Percentiles rank a stretch among this genome's conserved stretches.
phyloP scores from a whole-genome alignment of 2,113 vertebrate genomes.

The Isichthys henryi region DNA sequence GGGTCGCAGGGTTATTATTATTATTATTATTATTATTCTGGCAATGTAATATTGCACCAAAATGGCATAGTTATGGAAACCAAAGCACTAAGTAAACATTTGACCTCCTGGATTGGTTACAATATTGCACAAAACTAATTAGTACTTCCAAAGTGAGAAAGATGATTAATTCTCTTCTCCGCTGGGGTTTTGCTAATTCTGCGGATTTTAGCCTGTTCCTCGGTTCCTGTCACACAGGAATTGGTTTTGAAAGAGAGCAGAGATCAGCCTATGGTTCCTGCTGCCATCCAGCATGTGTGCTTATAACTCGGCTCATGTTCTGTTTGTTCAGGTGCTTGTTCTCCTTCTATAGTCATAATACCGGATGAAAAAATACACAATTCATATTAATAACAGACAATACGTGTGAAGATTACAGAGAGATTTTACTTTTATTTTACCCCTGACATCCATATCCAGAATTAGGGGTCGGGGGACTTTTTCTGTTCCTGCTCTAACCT shows the following conservation, averaged over 20 bases:
- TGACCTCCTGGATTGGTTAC: neutral
- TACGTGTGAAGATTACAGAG: neutral
- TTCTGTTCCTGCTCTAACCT: neutral
- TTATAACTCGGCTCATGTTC: neutral
- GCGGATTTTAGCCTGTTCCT: neutral
- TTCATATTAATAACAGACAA: neutral
- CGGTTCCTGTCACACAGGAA: neutral
- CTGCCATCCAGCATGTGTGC: neutral
- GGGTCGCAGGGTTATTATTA: too few relatives aligned
- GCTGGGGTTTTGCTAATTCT: neutral
- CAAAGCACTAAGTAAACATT: neutral
- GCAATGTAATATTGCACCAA: neutral
- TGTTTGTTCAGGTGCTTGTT: neutral
- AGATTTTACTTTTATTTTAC: neutral
- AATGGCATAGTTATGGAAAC: neutral
- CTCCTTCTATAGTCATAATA: neutral
- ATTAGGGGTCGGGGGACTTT: neutral
- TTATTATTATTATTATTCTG: neutral
- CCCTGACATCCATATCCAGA: neutral
- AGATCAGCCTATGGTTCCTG: neutral
- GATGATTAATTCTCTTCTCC: neutral
- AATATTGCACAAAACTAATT: slow-evolving; percentile 10
- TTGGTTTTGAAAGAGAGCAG: neutral
- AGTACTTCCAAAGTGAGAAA: neutral
- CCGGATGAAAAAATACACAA: neutral